Percentiles rank a stretch among this genome's conserved stretches.
Evolutionary conservation across 2,888 invertebrate species (phyloP).

Genomic region (Drosophila mimetica): DNA sequence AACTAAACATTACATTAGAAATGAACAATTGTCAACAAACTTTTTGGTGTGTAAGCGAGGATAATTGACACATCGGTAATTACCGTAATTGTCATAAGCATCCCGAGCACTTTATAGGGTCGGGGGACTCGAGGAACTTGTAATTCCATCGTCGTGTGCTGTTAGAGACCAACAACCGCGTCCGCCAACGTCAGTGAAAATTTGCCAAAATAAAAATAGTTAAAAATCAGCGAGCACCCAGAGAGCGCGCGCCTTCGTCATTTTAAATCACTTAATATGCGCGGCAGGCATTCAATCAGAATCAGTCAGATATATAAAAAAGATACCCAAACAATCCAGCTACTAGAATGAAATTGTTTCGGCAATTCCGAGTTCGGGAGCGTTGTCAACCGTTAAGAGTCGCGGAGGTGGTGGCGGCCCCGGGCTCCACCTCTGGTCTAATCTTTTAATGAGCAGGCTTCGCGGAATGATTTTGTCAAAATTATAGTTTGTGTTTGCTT

Average conservation of each 20-base stretch:
- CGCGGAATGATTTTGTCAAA: conserved; percentile 34
- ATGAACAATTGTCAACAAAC: conserved; percentile 9
- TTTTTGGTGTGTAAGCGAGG: conserved; percentile 25
- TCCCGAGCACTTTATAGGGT: neutral
- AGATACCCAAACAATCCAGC: conserved; percentile 32
- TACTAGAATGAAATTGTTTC: conserved; percentile 42
- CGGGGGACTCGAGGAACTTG: conserved; percentile 10
- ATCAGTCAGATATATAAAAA: conserved; percentile 20
- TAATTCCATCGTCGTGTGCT: conserved; percentile 46
- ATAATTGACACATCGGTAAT: conserved; percentile 39
- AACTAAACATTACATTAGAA: conserved; percentile 30
- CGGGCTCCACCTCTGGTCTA: conserved; percentile 13
- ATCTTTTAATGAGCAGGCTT: conserved; percentile 37
- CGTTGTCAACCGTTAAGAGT: conserved; percentile 47
- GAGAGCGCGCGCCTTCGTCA: conserved; percentile 42
- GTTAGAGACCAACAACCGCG: conserved; percentile 68
- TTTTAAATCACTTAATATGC: conserved; percentile 53
- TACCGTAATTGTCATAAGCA: conserved; percentile 24
- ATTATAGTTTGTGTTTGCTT: conserved; percentile 40
- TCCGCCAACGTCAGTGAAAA: conserved; percentile 66
- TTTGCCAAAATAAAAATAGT: conserved; percentile 45
- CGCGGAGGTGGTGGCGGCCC: conserved; percentile 5
- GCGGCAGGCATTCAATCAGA: conserved; percentile 16
- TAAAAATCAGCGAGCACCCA: conserved; percentile 28
- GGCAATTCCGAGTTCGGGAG: conserved; percentile 12